Evolutionary conservation across 2,113 vertebrate genomes (phyloP).

Genomic region (Gopherus flavomarginatus): DNA sequence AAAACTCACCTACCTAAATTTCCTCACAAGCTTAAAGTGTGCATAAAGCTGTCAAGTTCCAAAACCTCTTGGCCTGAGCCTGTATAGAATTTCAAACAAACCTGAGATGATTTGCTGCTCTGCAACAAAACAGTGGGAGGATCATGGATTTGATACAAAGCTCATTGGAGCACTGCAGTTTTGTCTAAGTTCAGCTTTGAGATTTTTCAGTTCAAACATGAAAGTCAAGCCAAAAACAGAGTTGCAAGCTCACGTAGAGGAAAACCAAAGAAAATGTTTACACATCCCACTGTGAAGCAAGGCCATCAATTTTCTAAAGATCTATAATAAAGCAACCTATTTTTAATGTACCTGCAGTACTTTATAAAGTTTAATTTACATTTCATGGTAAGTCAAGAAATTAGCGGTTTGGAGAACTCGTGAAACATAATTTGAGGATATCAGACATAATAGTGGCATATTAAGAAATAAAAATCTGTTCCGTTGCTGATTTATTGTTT

Average conservation of each 20-base stretch:
- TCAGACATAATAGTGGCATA: neutral
- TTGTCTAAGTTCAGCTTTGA: neutral
- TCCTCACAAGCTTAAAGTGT: neutral
- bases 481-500: neutral
- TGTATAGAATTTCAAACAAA: neutral
- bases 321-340: neutral
- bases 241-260: neutral
- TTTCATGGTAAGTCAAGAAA: neutral
- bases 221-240: neutral
- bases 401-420: neutral
- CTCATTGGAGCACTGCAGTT: accelerated
- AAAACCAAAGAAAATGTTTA: accelerated
- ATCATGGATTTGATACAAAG: neutral
- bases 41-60: neutral
- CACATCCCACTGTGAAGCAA: neutral
- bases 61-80: neutral
- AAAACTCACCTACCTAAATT: neutral
- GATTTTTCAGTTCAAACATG: neutral
- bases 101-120: neutral
- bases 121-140: neutral
- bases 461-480: neutral
- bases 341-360: neutral
- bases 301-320: neutral
- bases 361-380: accelerated
- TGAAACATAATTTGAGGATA: neutral